Conservation (phyloP, 2,113 vertebrate species). For the Seriola rivoliana region DNA sequence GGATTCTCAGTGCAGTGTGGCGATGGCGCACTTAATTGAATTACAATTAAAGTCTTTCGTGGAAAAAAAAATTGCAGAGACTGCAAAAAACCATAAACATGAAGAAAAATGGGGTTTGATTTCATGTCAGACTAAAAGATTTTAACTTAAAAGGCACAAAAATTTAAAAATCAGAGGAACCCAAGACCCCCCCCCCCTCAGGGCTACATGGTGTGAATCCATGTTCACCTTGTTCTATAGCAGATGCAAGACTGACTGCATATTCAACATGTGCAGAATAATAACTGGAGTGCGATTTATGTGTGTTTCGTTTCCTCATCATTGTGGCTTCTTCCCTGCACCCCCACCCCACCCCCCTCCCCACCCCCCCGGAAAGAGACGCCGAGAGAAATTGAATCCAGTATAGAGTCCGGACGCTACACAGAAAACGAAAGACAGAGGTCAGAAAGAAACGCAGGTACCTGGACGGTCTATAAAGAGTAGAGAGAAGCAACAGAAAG, state of each 20-base stretch:
- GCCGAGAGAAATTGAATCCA: not conserved
- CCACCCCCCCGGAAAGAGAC: not conserved
- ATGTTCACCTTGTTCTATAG: conserved; percentile 4
- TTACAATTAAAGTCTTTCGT: not conserved
- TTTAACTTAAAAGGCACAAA: too few species aligned
- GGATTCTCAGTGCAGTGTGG: not conserved
- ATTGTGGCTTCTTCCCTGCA: conserved; percentile 5
- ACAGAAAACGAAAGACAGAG: conserved; percentile 13
- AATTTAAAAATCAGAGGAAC: too few species aligned
- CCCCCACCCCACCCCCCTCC: not conserved
- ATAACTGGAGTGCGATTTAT: conserved; percentile 39
- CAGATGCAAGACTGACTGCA: not conserved
- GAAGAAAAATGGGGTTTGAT: too few species aligned
- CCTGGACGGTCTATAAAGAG: conserved; percentile 38
- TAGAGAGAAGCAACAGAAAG: conserved; percentile 2
- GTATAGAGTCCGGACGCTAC: conserved; percentile 10
- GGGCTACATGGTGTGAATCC: too few species aligned
- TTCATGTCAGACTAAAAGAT: too few species aligned
- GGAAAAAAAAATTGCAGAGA: not conserved
- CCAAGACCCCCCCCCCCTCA: too few species aligned
- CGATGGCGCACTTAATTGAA: not conserved
- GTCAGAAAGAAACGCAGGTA: not conserved
- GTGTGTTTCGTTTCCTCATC: conserved; percentile 12
- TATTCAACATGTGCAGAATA: conserved; percentile 28
- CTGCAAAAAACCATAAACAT: too few species aligned